Percentiles rank a stretch among this genome's conserved stretches.
These are phyloP conservation scores for Laticauda laticaudata DNA, from an alignment of 2,113 vertebrate species.

Conservation along the genomic window DNA sequence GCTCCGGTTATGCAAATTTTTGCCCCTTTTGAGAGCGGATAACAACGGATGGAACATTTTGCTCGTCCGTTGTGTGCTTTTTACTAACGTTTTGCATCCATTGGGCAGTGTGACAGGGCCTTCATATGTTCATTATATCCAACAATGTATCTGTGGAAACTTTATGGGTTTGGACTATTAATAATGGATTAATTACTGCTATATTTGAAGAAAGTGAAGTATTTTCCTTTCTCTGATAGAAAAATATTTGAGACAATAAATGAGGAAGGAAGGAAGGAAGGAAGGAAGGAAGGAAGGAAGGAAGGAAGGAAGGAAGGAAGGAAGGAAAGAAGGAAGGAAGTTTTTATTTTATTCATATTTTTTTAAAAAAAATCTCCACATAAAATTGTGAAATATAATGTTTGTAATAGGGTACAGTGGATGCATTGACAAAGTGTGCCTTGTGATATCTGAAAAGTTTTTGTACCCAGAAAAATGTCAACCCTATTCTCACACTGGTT, in stretches of 20 bases:
- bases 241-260: not conserved
- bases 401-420: not conserved
- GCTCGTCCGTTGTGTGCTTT: too few relatives aligned
- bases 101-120: too few relatives aligned
- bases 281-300: not conserved
- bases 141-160: not conserved
- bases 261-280: too few relatives aligned
- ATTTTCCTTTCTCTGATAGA: not conserved
- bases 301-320: not conserved
- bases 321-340: not conserved
- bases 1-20: too few relatives aligned
- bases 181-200: not conserved
- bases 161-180: not conserved
- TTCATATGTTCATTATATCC: not conserved
- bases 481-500: not conserved
- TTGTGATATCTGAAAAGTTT: not conserved
- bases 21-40: too few relatives aligned
- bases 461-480: not conserved
- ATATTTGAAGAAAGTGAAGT: not conserved
- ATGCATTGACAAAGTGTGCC: not conserved
- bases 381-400: not conserved
- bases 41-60: too few relatives aligned
- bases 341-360: not conserved
- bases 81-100: too few relatives aligned
- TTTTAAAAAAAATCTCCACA: not conserved